Evolutionary conservation across 1,140 invertebrate genomes (phyloP), one percentile per base, ranked within the genome.

Genomic region (Pectinophora gossypiella): DNA sequence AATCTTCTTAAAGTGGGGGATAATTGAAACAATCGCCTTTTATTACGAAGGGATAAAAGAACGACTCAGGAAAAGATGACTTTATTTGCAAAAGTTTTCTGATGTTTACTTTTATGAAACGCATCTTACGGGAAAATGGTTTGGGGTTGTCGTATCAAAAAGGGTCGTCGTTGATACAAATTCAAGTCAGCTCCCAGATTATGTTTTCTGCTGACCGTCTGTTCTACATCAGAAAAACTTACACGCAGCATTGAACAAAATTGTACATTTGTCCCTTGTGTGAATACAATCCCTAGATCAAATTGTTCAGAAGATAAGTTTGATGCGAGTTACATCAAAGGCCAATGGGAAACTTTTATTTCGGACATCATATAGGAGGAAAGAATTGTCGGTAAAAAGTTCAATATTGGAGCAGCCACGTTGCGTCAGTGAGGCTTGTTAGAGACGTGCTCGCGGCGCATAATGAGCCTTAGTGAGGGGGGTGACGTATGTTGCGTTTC

Each of bases 371-470:
- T 32, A 32, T 32, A 32, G 2, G 6, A 32, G 6, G 1, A 32
- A 32, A 9, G n/a, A n/a, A 32, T 32, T 32, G 36, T 10, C 16
- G 36, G 16, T 15, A 40, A 40, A 40, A 40, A 40, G 36, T 40
- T 40, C 36, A 40, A 40, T 40, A 40, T 40, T 40, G 36, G 36
- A 40, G 15, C 6, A 12, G 36, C 36, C 36, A 40, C 13, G n/a
- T 40, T 15, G 13, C 27, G 27, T 32, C 36, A 16, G 13, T 15
- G 6, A 7, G 13, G 36, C 36, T 40, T 40, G 36, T 40, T 40
- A 40, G 36, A 18, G 15, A 40, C 36, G 36, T 40, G 36, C 36
- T 40, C 36, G 16, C 13, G 7, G 36, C 10, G 16, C 36, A 15
- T 40, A 40, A 40, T 40, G 36, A 40, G n/a, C n/a, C 36, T 40